Base-by-base conservation (phyloP, 2,888 invertebrate genomes). In the Neoitamus cyanurus region DNA sequence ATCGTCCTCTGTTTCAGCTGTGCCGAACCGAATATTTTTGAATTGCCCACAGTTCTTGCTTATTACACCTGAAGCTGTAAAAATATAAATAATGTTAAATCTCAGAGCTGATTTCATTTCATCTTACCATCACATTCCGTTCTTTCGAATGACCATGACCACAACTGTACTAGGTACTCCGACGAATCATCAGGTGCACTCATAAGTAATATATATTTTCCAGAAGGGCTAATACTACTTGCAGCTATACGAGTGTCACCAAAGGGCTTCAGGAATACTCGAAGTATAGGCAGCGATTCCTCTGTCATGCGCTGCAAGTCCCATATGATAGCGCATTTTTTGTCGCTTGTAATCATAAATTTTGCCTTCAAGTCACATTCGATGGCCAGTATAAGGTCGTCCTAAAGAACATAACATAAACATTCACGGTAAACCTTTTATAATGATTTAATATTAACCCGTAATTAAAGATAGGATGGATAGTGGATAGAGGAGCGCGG, bases 111-210 rank as follows among this genome's bases (percentile, higher is more conserved):
- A n/a, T 9, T 7, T n/a, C 6, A 20, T 11, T 30, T 28, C 9
- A 28, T 46, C 78, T 88, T 89, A 94, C 94, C 94, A 88, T 94
- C 92, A 3, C 94, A 93, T 72, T 88, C 87, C 11, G 93, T 91
- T 7, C 87, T 87, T 3, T 93, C 93, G 31, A 89, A 91, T 37
- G 93, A 92, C 94, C 95, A 95, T 70, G 93, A 90, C 94, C 94
- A 94, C 90, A 94, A 92, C 86, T 92, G 90, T 0, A 94, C 86
- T 0, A 88, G 88, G 28, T 92, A 92, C 82, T 89, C 28, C n/a
- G n/a, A 13, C 0, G 70, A 4, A 13, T 72, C 28, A 9, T 72
- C 15, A 6, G 13, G 11, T 83, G n/a, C 28, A 15, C 70, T 83
- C 9, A 69, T 36, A 3, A 84, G 2, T 5, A 84, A 34, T n/a